These are phyloP conservation scores for Alethe diademata DNA, from an alignment of 2,113 vertebrate species.

Conservation along the genomic window DNA sequence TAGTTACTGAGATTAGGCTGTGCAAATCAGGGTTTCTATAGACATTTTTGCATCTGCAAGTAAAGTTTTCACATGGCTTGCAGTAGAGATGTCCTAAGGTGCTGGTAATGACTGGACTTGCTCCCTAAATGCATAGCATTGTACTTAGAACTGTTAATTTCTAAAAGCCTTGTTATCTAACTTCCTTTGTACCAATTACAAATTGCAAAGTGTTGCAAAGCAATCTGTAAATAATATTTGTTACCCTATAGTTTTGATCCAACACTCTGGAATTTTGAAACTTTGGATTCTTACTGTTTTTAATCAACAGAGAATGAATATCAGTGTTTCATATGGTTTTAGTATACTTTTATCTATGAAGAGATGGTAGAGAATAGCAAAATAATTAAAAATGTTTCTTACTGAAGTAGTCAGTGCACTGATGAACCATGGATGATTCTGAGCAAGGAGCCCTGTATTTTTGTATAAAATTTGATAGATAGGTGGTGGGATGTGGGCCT, in stretches of 20 bases:
- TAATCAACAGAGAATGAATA: not conserved
- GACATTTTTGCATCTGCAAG: not conserved
- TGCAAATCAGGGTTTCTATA: not conserved
- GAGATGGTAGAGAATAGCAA: not conserved
- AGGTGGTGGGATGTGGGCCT: not conserved
- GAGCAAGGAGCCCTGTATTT: not conserved
- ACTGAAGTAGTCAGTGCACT: not conserved
- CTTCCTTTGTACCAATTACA: not conserved
- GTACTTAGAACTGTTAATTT: not conserved
- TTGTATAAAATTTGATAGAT: not conserved
- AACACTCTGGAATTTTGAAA: not conserved
- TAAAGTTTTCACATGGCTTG: not conserved
- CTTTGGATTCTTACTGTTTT: not conserved
- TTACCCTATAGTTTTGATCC: not conserved
- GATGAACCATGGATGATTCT: not conserved
- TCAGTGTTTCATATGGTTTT: not conserved
- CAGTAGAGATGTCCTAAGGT: not conserved
- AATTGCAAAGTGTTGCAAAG: not conserved
- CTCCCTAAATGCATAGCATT: not conserved
- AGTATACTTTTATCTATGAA: not conserved
- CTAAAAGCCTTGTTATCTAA: not conserved
- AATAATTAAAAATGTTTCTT: not conserved
- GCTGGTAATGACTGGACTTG: not conserved
- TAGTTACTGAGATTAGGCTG: not conserved
- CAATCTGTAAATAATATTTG: not conserved